Percentiles rank a stretch among this genome's conserved stretches.
These are phyloP conservation scores for Neotoxoptera formosana DNA, from an alignment of 1,140 invertebrate genomes.

Conservation along the genomic window DNA sequence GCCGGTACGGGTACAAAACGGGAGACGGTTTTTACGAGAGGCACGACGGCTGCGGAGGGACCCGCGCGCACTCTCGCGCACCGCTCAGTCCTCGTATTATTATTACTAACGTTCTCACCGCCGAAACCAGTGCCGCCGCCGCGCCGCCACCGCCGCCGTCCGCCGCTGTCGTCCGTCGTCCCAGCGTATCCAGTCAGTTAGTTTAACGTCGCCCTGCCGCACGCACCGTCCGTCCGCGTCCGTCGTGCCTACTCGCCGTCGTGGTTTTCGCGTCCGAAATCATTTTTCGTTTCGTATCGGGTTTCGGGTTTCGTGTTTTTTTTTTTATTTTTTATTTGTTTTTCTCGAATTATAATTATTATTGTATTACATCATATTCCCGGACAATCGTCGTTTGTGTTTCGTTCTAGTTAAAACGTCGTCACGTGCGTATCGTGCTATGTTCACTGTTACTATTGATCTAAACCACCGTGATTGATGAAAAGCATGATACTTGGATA, in stretches of 20 bases:
- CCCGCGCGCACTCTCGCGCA: conserved; percentile 35
- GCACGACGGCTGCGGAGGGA: background rate
- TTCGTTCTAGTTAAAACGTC: background rate
- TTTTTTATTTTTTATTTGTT: background rate
- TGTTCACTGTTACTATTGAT: background rate
- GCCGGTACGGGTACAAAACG: background rate
- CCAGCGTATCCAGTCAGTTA: conserved; percentile 24
- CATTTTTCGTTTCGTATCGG: background rate
- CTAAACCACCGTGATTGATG: conserved; percentile 21
- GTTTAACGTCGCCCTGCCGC: conserved; percentile 29
- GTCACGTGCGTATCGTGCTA: background rate
- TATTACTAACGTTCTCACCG: background rate
- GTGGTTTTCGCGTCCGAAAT: background rate
- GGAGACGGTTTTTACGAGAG: conserved; percentile 40
- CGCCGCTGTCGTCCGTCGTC: background rate
- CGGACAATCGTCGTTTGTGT: background rate
- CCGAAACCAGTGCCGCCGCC: conserved; percentile 41
- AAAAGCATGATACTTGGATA: conserved; percentile 58
- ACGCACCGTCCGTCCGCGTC: background rate
- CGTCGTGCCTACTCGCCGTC: background rate
- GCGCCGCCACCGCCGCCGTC: background rate
- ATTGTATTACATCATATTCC: background rate
- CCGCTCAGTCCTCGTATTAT: background rate
- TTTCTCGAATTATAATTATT: background rate
- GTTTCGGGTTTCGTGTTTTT: background rate